Evolutionary conservation across 30 jellyfish, hydroid and myxozoan genomes (phyloP), one percentile per base, ranked within the genome.

Genomic region (Rhopilema esculentum): DNA sequence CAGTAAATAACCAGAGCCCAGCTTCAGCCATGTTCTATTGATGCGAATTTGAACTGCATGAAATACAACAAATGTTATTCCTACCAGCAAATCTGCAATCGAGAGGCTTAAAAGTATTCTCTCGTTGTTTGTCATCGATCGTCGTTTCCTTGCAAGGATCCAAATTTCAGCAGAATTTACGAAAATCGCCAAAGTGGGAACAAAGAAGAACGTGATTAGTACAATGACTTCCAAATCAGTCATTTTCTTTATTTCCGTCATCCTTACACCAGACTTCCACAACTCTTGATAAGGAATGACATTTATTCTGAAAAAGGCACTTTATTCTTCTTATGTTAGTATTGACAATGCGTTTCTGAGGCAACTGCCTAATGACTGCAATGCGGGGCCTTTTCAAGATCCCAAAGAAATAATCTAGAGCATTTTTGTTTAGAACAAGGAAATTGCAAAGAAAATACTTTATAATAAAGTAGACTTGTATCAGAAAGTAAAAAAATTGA

Each of bases 101-200:
- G 85, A 75, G 48, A 75, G 85, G 27, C 85, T 75, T 50, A 75
- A 27, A 71, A 75, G 72, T 18, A 75, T 66, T 6, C 51, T n/a
- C 29, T 75, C 85, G 27, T 51, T 26, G 49, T 49, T 49, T 8
- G 48, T 75, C 20, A 40, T 22, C 17, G 4, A 1, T 40, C 50
- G n/a, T 19, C 85, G 85, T 25, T n/a, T 49, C 40, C 72, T n/a
- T 21, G 53, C 49, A 0, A 75, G 22, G 15, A 75, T 75, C 51
- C 71, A n/a, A 1, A 49, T 40, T 50, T 75, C 85, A 17, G 53
- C 52, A 2, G 24, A 8, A 49, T 75, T 75, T 1, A 75, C 51
- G 49, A 75, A 16, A 0, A 75, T 75, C 12, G 52, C 85, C 72
- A 23, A 1, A 1, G 72, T 4, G 22, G 85, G 28, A 16, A 75